Base-by-base conservation (phyloP, 1,140 invertebrate species). In the Armadillidium nasatum region DNA sequence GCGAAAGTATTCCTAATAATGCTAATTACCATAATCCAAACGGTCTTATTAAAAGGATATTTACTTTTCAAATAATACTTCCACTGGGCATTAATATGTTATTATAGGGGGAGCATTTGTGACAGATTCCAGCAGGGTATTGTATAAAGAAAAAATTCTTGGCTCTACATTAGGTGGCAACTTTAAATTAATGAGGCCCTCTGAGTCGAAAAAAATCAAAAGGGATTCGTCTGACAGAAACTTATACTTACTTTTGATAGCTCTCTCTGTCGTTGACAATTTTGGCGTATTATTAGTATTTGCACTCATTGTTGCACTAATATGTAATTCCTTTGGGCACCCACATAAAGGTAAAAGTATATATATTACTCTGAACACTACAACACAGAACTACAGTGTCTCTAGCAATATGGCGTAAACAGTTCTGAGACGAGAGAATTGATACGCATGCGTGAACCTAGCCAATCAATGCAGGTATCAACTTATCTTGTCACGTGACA, bases 401-500 rank as follows among this genome's bases (percentile, higher is more conserved):
- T 70, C 44, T 71, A 76, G 70, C 77, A 78, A 78, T 75, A 78
- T 78, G 77, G 77, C 77, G 77, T 75, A 78, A 78, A 78, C 77
- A 75, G 77, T 74, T 73, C 74, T 76, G 69, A 72, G 71, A 54
- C 60, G 50, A 66, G 54, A 54, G 22, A 45, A 54, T 71, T 7
- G 45, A 19, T 70, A 71, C 74, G 77, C 74, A 76, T 73, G 74
- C 77, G 77, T 74, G 44, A 45, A 46, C 22, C 43, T 44, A 71
- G 74, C 77, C 77, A 78, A 78, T 78, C 77, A 78, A 78, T 78
- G 77, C 77, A 78, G 74, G 74, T 68, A 76, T 78, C 74, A 15
- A 67, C 50, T 60, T 60, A 60, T 60, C 50, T 15, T 15, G 77
- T 78, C 77, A 78, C 74, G 77, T 78, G 77, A 78, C 71, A 6